Evolutionary conservation across 2,113 vertebrate species (phyloP), one percentile per base, ranked within the genome.

Genomic region (Lepus europaeus): DNA sequence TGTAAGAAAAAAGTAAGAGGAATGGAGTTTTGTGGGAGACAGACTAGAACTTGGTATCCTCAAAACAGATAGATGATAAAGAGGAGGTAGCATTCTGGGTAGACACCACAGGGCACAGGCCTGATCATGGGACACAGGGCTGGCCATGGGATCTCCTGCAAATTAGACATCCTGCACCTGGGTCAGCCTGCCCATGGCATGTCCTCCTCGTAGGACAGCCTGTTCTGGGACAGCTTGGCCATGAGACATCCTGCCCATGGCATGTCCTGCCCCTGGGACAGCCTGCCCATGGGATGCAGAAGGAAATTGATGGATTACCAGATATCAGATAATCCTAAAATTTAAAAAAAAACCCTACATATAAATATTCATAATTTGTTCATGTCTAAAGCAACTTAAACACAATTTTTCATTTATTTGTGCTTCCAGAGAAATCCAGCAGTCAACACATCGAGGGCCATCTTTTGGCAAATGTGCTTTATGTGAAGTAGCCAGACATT

Each of bases 321-420:
- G 36, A 64, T 73, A 36, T 56, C 49, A 76, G 49, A 76, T 70
- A 29, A 61, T 56, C 27, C 74, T 81, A 63, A 88, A 93, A 45
- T 78, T 25, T 39, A 39, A 45, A 85, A 45, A 85, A 45, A 85
- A 45, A 85, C 88, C 53, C 10, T 36, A 39, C 23, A 5, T 70
- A 1, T 70, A 90, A 82, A 56, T 36, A 36, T 56, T 63, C 39
- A 5, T 25, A 74, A 73, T 61, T 74, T 53, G 31, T 73, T 83
- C 70, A 20, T 59, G 53, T 59, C 91, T 45, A 68, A 25, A 84
- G 76, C 39, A 94, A 76, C 83, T 74, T 64, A 33, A 76, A 19
- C 92, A 89, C 6, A 53, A 33, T 83, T 93, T 90, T 72, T 53
- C 80, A 95, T 70, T 70, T 74, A n/a, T 23, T 91, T 76, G 22